Evolutionary conservation across 2,888 invertebrate species (phyloP).

Genomic region (Mimumesa dahlbomi): DNA sequence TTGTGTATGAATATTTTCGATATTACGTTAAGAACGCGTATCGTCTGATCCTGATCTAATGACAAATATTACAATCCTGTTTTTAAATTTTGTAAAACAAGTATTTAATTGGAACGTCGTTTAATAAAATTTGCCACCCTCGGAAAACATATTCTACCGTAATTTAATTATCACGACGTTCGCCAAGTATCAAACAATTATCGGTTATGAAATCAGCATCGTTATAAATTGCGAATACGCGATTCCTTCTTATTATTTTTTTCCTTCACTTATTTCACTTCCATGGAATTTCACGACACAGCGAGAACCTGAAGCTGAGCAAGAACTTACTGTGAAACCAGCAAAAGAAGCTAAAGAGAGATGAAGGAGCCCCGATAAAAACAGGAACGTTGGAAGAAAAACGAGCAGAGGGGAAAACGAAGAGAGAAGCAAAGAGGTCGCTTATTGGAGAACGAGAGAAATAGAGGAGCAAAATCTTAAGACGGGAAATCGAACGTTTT

Average conservation of each 20-base stretch:
- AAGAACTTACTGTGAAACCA: conserved; percentile 1
- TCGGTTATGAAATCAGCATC: too few species aligned
- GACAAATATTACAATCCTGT: too few species aligned
- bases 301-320: neutral
- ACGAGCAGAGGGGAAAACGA: neutral
- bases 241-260: neutral
- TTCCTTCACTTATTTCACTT: neutral
- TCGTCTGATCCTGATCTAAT: too few species aligned
- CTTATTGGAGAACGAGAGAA: conserved; percentile 15
- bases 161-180: neutral
- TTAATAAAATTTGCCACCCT: too few species aligned
- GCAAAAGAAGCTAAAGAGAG: neutral
- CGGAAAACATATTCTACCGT: too few species aligned
- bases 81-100: too few species aligned
- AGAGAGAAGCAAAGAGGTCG: neutral
- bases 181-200: too few species aligned
- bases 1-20: conserved; percentile 19
- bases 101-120: too few species aligned
- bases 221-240: too few species aligned
- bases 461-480: conserved; percentile 9
- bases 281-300: neutral
- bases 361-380: neutral
- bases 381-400: neutral
- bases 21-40: conserved; percentile 3
- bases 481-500: conserved; percentile 51